Evolutionary conservation across 1,140 invertebrate species (phyloP).

Genomic region (Atta colombica): DNA sequence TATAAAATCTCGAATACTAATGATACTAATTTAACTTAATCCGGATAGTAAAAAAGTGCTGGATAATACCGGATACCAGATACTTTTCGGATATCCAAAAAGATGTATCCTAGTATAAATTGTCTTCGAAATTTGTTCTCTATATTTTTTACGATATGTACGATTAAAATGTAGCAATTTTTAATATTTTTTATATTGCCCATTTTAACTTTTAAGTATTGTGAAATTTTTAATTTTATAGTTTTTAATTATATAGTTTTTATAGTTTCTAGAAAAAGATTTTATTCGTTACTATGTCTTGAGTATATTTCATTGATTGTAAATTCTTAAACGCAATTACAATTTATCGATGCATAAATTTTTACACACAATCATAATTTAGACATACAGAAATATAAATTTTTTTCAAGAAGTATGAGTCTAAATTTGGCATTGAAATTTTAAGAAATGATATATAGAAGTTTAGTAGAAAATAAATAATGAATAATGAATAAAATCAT

Average conservation of each 20-base stretch:
- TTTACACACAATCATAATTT: background rate
- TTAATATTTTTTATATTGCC: background rate
- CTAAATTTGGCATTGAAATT: background rate
- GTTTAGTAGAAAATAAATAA: background rate
- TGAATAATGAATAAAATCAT: background rate
- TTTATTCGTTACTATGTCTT: background rate
- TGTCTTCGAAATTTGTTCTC: background rate
- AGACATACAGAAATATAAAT: background rate
- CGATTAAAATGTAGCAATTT: background rate
- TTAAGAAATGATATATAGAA: background rate
- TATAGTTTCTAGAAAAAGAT: background rate
- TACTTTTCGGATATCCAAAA: no score
- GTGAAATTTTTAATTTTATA: background rate
- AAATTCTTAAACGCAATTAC: background rate
- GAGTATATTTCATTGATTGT: background rate
- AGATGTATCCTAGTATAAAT: no score
- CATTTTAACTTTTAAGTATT: constrained; percentile 8
- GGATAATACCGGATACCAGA: no score
- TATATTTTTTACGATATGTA: background rate
- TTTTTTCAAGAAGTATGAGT: background rate
- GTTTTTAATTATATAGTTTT: background rate
- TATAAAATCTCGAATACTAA: no score
- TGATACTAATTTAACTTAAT: no score
- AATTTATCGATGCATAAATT: background rate
- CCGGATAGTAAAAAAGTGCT: no score